phyloP scores from a whole-genome alignment of 2,797 vertebrate species.

The Bucorvus abyssinicus region DNA sequence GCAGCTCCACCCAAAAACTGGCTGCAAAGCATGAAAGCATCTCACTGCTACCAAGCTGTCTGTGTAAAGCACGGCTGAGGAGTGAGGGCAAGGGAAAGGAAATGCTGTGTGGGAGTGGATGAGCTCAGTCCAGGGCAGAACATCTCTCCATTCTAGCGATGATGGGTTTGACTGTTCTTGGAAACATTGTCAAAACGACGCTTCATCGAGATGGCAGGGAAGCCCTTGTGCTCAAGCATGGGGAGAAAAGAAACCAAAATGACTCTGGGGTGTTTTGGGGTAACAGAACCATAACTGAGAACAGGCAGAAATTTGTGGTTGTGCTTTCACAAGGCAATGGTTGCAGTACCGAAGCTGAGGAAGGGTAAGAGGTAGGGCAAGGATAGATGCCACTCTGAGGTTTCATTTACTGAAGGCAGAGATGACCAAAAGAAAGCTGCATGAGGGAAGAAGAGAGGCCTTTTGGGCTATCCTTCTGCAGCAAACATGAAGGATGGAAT shows the following conservation, averaged over 20 bases:
- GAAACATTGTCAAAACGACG: neutral
- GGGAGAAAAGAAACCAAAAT: neutral
- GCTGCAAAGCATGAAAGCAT: neutral
- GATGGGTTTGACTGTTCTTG: neutral
- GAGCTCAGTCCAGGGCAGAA: neutral
- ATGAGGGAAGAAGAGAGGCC: neutral
- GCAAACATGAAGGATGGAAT: neutral
- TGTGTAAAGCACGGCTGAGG: accelerated
- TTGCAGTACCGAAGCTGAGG: neutral
- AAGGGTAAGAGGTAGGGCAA: neutral
- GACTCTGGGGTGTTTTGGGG: neutral
- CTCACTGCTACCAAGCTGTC: neutral
- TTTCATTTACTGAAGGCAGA: neutral
- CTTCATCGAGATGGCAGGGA: neutral
- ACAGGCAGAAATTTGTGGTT: neutral
- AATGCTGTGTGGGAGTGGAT: neutral
- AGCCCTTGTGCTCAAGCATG: accelerated
- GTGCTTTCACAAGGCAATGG: neutral
- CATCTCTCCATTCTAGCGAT: neutral
- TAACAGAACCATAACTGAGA: neutral
- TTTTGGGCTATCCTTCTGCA: neutral
- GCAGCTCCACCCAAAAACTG: slow-evolving; percentile 29
- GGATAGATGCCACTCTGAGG: neutral
- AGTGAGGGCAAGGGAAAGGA: neutral
- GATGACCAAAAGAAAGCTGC: neutral